phyloP scores from a whole-genome alignment of 2,888 invertebrate species.

The Rotaria sp. region DNA sequence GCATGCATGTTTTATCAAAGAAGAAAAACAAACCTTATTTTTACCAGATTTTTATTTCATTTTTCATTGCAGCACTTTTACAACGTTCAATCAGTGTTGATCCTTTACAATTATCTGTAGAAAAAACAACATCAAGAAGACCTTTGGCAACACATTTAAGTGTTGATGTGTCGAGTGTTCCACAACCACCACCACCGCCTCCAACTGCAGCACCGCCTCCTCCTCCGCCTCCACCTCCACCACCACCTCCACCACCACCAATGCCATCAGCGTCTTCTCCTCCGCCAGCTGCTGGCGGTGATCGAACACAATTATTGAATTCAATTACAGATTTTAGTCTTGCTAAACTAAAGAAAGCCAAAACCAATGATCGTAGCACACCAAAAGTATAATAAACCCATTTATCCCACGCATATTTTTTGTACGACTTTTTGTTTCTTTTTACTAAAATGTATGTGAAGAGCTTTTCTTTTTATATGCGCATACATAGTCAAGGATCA shows the following conservation, averaged over 20 bases:
- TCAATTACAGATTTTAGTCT: neutral
- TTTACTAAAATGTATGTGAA: neutral
- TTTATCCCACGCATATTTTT: neutral
- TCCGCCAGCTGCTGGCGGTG: neutral
- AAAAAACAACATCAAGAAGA: neutral
- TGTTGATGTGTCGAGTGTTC: neutral
- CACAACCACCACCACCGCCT: too few relatives aligned
- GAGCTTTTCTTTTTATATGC: neutral
- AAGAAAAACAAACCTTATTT: too few relatives aligned
- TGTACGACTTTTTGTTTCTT: neutral
- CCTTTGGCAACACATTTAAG: neutral
- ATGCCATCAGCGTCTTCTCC: neutral
- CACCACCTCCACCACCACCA: neutral
- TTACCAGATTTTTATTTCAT: neutral
- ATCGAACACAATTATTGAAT: neutral
- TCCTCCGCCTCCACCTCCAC: neutral
- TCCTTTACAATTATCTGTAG: neutral
- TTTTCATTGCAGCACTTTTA: neutral
- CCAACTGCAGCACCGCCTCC: neutral
- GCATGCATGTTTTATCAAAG: too few relatives aligned
- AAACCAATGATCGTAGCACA: constrained; percentile 19
- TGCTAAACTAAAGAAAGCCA: neutral
- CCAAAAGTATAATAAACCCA: neutral
- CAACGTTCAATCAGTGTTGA: constrained; percentile 7
- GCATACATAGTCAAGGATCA: neutral